Evolutionary conservation across 2,888 invertebrate species (phyloP).

Genomic region (Quadroppia sp.): DNA sequence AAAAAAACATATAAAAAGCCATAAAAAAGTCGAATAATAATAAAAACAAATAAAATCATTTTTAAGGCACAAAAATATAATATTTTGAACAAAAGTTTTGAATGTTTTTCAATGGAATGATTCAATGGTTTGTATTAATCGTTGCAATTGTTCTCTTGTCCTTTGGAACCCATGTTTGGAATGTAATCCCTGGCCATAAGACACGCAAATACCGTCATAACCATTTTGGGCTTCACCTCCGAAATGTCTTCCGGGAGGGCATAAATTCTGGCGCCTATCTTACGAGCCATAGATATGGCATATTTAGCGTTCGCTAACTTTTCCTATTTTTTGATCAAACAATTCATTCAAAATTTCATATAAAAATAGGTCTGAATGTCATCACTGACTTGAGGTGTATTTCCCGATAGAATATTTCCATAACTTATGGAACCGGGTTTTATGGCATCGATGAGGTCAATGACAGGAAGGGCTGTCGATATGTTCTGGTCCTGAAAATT

Average conservation of each 20-base stretch:
- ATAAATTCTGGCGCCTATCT: conserved; percentile 94
- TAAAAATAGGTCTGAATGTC: conserved; percentile 7
- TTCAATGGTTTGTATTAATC: not conserved
- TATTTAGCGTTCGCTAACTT: conserved; percentile 97
- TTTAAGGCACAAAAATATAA: conserved; percentile 20
- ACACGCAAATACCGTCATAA: conserved; percentile 99
- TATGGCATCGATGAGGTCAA: conserved; percentile 94
- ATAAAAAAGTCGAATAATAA: not conserved
- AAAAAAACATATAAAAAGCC: not conserved
- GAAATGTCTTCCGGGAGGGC: conserved; percentile 98
- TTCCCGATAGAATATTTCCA: conserved; percentile 67
- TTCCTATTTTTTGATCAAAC: conserved; percentile 61
- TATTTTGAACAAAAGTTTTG: not conserved
- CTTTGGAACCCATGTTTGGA: conserved; percentile 59
- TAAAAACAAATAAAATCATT: not conserved
- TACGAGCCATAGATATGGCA: conserved; percentile 95
- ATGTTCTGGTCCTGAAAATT: conserved; percentile 75
- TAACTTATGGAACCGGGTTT: conserved; percentile 94
- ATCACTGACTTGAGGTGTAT: conserved; percentile 68
- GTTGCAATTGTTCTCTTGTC: conserved; percentile 23
- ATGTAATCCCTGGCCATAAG: conserved; percentile 96
- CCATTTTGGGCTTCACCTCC: conserved; percentile 97
- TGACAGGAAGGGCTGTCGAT: conserved; percentile 81
- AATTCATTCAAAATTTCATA: conserved; percentile 50
- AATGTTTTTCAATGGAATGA: conserved; percentile 15